Evolutionary conservation across 2,888 invertebrate genomes (phyloP).

Genomic region (Ectemnius cavifrons): DNA sequence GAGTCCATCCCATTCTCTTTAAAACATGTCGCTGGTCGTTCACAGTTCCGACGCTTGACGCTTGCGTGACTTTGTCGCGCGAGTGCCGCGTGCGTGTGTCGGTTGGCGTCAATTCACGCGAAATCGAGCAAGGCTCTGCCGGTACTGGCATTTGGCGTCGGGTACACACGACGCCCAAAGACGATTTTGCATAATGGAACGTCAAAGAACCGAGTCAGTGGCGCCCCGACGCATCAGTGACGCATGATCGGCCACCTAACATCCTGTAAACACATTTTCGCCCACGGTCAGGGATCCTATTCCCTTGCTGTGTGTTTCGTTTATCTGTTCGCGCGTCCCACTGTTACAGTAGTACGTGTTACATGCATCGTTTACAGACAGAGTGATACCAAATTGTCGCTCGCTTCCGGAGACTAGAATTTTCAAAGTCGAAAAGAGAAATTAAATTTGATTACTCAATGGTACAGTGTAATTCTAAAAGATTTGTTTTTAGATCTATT

Average conservation of each 20-base stretch:
- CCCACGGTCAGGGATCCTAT: slow-evolving; percentile 52
- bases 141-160: slow-evolving; percentile 45
- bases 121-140: slow-evolving; percentile 59
- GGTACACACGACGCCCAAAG: slow-evolving; percentile 46
- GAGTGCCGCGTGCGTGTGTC: no score
- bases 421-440: no score
- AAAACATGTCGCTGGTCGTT: slow-evolving; percentile 35
- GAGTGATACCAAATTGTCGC: no score
- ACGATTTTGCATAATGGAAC: slow-evolving; percentile 69
- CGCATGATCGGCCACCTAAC: slow-evolving; percentile 67
- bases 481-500: no score
- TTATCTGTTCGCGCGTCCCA: slow-evolving; percentile 54
- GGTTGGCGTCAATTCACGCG: slow-evolving; percentile 10
- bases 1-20: neutral
- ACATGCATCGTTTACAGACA: neutral
- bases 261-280: slow-evolving; percentile 66
- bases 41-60: slow-evolving; percentile 34
- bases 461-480: no score
- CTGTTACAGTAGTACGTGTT: slow-evolving; percentile 25
- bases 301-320: slow-evolving; percentile 48
- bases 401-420: no score
- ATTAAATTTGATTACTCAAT: no score
- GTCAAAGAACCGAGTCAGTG: slow-evolving; percentile 60
- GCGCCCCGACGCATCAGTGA: slow-evolving; percentile 60
- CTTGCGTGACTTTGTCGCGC: slow-evolving; percentile 27